A percentile compares a stretch with the other conserved stretches of the same genome.
phyloP scores from a whole-genome alignment of 2,113 vertebrate genomes.

The Takifugu bimaculatus region DNA sequence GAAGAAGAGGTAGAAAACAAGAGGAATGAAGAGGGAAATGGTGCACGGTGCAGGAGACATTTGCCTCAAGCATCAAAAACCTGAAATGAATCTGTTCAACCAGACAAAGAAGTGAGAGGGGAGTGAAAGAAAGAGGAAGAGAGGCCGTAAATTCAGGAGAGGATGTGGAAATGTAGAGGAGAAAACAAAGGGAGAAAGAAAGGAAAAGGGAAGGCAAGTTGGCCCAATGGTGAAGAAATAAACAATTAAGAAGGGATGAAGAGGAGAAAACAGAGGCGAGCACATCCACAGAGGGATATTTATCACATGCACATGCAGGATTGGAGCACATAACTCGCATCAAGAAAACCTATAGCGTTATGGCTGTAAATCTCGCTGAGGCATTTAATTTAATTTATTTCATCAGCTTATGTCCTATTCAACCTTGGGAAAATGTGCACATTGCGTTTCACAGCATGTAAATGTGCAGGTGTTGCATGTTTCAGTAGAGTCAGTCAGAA shows the following conservation, averaged over 20 bases:
- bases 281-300: no score
- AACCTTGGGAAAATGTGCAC: no score
- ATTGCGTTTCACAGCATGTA: no score
- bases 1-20: constrained; percentile 18
- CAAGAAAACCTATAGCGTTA: no score
- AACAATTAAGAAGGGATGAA: constrained; percentile 16
- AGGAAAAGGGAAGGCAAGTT: constrained; percentile 8
- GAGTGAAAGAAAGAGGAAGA: constrained; percentile 34
- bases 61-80: constrained; percentile 29
- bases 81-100: constrained; percentile 34
- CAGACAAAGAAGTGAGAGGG: constrained; percentile 7
- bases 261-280: background rate
- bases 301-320: no score
- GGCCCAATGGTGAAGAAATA: constrained; percentile 6
- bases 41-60: constrained; percentile 31
- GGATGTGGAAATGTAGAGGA: constrained; percentile 30
- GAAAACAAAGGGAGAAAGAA: constrained; percentile 24
- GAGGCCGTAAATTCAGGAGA: constrained; percentile 13
- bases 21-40: constrained; percentile 22
- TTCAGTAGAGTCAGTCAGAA: background rate
- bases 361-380: no score
- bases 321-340: no score
- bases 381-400: no score
- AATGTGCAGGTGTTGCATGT: no score
- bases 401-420: no score